Base-by-base conservation (phyloP, 1,140 invertebrate species). In the Bombus consobrinus region DNA sequence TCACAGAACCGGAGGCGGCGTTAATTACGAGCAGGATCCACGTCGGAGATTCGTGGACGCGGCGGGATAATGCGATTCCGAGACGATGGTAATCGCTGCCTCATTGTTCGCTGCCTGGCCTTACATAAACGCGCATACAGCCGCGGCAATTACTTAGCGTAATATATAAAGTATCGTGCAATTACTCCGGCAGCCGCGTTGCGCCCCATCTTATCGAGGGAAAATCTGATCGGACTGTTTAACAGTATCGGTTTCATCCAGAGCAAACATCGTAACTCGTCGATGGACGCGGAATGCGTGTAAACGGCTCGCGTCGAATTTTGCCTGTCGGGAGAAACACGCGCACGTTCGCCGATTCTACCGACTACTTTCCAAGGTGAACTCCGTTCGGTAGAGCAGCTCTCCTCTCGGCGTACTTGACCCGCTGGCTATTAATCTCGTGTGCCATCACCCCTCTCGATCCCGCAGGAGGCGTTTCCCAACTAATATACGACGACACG, bases 401-500 rank as follows among this genome's bases (percentile, higher is more conserved):
- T 74, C 39, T n/a, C 22, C 66, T 39, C 68, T n/a, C 41, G 64
- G 79, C 85, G 86, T 89, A 88, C 91, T 92, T 92, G 89, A 92
- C 90, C 91, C 88, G 78, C 64, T 59, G 87, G 87, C 90, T 89
- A 92, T 92, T 92, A 91, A 92, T 92, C 91, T 92, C 91, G 86
- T 78, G 86, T 89, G 87, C 89, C 90, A 91, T 91, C 91, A 89
- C 87, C 84, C 89, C 81, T 78, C 74, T 88, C 90, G 87, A 90
- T 90, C 80, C 84, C 85, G 80, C 85, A 47, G 92, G 83, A 89
- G 92, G 92, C 92, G 92, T 93, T 92, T 88, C 92, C 91, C 83
- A 85, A 91, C 92, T 93, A 93, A 93, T 93, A 93, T 93, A 93
- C 93, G 93, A 93, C 91, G 93, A 92, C 92, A 91, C 91, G 90